phyloP scores from a whole-genome alignment of 2,113 vertebrate genomes.

The Mesoclemmys tuberculata region DNA sequence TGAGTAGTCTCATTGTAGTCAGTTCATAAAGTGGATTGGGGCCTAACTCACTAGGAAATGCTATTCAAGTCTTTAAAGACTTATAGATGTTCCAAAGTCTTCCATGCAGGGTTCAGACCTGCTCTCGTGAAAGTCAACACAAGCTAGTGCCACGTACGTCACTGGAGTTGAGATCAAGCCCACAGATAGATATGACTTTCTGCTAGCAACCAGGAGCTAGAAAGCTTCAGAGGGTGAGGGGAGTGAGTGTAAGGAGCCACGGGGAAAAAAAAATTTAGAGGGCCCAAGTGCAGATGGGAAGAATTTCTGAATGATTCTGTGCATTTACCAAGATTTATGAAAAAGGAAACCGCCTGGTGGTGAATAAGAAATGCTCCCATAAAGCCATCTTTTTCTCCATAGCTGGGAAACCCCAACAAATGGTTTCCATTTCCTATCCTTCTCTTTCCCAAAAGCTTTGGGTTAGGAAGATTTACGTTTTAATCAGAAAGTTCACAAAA shows the following conservation, averaged over 20 bases:
- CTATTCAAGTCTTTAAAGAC: too few relatives aligned
- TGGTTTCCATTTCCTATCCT: fast-evolving
- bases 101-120: too few relatives aligned
- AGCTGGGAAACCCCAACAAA: not conserved
- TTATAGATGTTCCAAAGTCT: too few relatives aligned
- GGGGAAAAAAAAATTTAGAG: not conserved
- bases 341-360: not conserved
- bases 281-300: not conserved
- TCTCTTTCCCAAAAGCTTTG: not conserved
- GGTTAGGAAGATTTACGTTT: not conserved
- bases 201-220: too few relatives aligned
- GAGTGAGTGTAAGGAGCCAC: not conserved
- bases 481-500: slow-evolving; percentile 8
- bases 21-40: too few relatives aligned
- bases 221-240: too few relatives aligned
- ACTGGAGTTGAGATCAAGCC: too few relatives aligned
- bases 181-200: too few relatives aligned
- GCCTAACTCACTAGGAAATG: too few relatives aligned
- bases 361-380: not conserved
- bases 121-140: too few relatives aligned
- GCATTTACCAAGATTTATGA: not conserved
- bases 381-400: not conserved
- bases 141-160: too few relatives aligned
- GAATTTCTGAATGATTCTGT: not conserved
- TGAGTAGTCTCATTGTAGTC: too few relatives aligned